Evolutionary conservation across 2,888 invertebrate species (phyloP), one percentile per base, ranked within the genome.

Genomic region (Oeneis ivallda): DNA sequence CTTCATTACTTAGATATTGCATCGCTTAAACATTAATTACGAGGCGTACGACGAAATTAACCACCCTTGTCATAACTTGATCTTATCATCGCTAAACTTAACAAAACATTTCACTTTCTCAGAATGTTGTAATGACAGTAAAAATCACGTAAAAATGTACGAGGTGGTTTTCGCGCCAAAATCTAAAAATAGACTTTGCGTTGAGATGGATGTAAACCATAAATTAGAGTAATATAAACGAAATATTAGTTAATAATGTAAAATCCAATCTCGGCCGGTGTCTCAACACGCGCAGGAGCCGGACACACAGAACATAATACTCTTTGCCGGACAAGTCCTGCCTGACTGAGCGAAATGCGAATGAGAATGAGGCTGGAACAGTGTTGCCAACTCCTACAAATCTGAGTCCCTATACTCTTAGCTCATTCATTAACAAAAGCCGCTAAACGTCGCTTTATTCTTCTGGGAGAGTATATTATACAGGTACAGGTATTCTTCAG

Each of bases 1-100:
- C 87, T 66, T 89, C 91, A 84, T 89, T 89, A 78, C 84, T 87
- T 88, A 83, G 89, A 89, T 81, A 91, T 92, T 92, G 92, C 92
- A 92, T 92, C 80, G 83, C 91, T 90, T 85, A 84, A 76, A 82
- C 87, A 86, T 85, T 83, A 81, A 72, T 82, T 80, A 80, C 72
- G 71, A 75, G 71, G 74, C 76, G 74, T 76, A 76, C 76, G 79
- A 84, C 77, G 76, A 84, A 84, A 85, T 83, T 84, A 84, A 86
- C 82, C 87, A 89, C 89, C 84, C 84, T 79, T 86, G 83, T 68
- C 81, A 81, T 82, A 84, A 79, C 80, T 85, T 81, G 76, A 84
- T 78, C 78, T 86, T 83, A 84, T 80, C 90, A 90, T 90, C 78
- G 81, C 77, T 71, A 70, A 68, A 69, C 65, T 65, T 69, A 70